phyloP scores from a whole-genome alignment of 2,888 invertebrate genomes.

The Caenorhabditis becei region DNA sequence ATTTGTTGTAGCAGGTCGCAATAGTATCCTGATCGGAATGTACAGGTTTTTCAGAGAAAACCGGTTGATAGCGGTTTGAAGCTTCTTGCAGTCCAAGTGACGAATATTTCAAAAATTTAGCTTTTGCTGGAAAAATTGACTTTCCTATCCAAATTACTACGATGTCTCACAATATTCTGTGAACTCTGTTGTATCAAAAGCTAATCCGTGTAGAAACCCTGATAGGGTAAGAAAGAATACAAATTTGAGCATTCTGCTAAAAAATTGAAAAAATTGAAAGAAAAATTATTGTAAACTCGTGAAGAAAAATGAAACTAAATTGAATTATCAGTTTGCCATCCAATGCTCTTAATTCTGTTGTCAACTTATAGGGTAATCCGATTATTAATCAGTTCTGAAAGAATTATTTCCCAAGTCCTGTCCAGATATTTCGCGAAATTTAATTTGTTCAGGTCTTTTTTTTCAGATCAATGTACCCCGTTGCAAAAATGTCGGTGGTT shows the following conservation, averaged over 20 bases:
- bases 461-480: too few species aligned
- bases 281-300: not conserved
- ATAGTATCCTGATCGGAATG: not conserved
- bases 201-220: not conserved
- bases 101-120: constrained; percentile 4
- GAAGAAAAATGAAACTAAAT: constrained; percentile 7
- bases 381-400: constrained; percentile 16
- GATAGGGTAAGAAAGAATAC: not conserved
- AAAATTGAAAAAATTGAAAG: constrained; percentile 2
- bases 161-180: not conserved
- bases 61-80: constrained; percentile 18
- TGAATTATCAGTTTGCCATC: constrained; percentile 13
- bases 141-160: not conserved
- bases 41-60: constrained; percentile 2
- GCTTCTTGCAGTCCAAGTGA: constrained; percentile 4
- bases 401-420: too few species aligned
- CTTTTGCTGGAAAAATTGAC: constrained; percentile 18
- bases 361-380: constrained; percentile 33
- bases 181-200: not conserved
- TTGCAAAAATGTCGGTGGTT: too few species aligned
- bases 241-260: constrained; percentile 55
- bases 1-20: constrained; percentile 53
- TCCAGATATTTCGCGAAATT: too few species aligned
- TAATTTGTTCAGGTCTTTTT: too few species aligned
- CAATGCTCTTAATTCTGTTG: constrained; percentile 45